Evolutionary conservation across 1,140 invertebrate genomes (phyloP), one percentile per base, ranked within the genome.

Genomic region (Orius insidiosus): DNA sequence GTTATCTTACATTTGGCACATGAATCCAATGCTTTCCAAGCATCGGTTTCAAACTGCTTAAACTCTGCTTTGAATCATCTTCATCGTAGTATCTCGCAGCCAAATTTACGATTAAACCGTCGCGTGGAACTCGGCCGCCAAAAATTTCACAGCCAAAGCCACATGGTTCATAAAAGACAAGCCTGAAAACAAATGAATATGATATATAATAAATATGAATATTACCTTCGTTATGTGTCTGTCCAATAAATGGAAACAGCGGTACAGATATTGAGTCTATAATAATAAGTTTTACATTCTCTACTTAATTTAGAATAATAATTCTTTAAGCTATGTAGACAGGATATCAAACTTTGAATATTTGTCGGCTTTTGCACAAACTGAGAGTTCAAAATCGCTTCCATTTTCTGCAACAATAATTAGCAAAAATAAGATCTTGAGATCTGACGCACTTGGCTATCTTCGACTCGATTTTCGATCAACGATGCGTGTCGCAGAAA

Each of bases 401-500:
- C 63, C 54, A 67, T 62, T 38, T 67, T 63, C 67, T 69, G 49
- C 16, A 61, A 39, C 51, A 47, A 36, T 43, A 32, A 9, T n/a
- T n/a, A n/a, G n/a, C n/a, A n/a, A 24, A 24, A 24, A 24, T 24
- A 24, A 39, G 36, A 30, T 46, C 48, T 46, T 40, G n/a, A 11
- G 13, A 18, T 10, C 7, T 32, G 8, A 16, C 19, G 6, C 11
- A 10, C 36, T 39, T 38, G 48, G 8, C 32, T 24, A 24, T 24
- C 24, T 24, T 37, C 15, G 24, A 32, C n/a, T 54, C 32, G 7
- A 54, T 53, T 37, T 56, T 50, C 48, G 71, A 64, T 15, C 10
- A 45, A 11, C 3, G 44, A 45, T 3, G 32, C 44, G 65, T 2
- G 60, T 55, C n/a, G 66, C 63, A 38, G 65, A 71, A 58, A 78